A percentile compares a stretch with the other conserved stretches of the same genome.
phyloP scores from a whole-genome alignment of 37 sponge, comb jelly and placozoan species.

The Mnemiopsis leidyi region DNA sequence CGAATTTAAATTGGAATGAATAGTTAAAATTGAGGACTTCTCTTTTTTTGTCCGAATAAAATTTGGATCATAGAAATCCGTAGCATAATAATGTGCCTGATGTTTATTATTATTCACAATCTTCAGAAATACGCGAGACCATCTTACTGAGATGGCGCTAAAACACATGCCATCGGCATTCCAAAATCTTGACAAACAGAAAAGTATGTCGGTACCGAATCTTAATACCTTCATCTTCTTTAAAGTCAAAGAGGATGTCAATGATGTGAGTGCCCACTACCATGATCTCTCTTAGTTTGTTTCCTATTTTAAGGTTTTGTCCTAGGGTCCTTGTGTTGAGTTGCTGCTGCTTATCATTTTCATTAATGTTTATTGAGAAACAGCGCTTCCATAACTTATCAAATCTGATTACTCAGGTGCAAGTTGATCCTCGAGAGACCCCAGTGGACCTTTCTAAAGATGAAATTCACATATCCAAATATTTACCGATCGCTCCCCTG shows the following conservation, averaged over 20 bases:
- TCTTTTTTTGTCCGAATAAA: too few relatives aligned
- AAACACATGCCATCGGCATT: slow-evolving; percentile 59
- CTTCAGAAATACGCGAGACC: slow-evolving; percentile 36
- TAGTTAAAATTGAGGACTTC: neutral
- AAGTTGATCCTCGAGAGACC: slow-evolving; percentile 27
- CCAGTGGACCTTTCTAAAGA: slow-evolving; percentile 23
- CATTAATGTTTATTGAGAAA: too few relatives aligned
- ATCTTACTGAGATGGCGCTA: neutral
- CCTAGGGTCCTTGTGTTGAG: too few relatives aligned
- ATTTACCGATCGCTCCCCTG: slow-evolving; percentile 5
- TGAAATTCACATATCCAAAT: slow-evolving; percentile 64
- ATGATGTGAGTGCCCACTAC: neutral
- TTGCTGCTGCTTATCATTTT: too few relatives aligned
- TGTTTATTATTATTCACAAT: too few relatives aligned
- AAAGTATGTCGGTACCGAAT: slow-evolving; percentile 37
- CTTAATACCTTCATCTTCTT: slow-evolving; percentile 56
- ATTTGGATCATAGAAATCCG: too few relatives aligned
- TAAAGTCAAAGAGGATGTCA: slow-evolving; percentile 59
- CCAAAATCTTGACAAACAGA: neutral
- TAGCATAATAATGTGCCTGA: too few relatives aligned
- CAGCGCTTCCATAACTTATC: neutral
- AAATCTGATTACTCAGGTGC: slow-evolving; percentile 3
- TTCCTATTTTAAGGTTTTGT: too few relatives aligned
- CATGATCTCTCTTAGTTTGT: too few relatives aligned
- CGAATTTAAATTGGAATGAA: neutral